Base-by-base conservation (phyloP, 2,888 invertebrate species). In the Tethea ocularis region DNA sequence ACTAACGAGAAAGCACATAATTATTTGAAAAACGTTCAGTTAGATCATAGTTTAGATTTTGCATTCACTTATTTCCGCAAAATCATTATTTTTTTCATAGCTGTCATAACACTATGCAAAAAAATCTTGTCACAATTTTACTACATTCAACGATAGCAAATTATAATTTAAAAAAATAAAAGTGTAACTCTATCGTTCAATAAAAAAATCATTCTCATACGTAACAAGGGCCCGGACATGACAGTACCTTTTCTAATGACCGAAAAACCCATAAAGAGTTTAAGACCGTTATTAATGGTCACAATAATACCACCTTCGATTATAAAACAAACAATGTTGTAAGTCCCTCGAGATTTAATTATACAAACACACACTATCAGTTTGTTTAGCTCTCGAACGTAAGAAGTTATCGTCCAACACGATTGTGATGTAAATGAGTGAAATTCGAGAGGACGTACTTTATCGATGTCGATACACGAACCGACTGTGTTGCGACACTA, bases 391-490 rank as follows among this genome's bases (percentile, higher is more conserved):
- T 71, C 78, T 82, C 71, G 63, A 69, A 75, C 77, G 69, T 46
- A 46, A 46, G 46, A 46, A 46, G 20, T 20, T 46, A 75, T 73
- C 67, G 64, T 57, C 65, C 61, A 60, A 59, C 38, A 63, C 72
- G 69, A 80, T 82, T 80, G 81, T 80, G 60, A 82, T 83, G 82
- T 71, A 78, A 83, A 83, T 82, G 65, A 78, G 78, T 69, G 80
- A 81, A 78, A 82, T 77, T 72, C 62, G 72, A 78, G 69, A 74
- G 60, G 64, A 17, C 58, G 59, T 41, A 60, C 62, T 26, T 51
- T 61, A 66, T 65, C 62, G 66, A 67, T 56, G 61, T 64, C 58
- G 61, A 71, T 68, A 66, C 63, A 61, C 36, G 60, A 60, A 51
- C 29, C 46, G 46, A 20, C n/a, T 38, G n/a, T 46, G 61, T 75